Percentiles rank a stretch among this genome's conserved stretches.
These are phyloP conservation scores for Clarias gariepinus DNA, from an alignment of 2,113 vertebrate genomes.

Conservation along the genomic window DNA sequence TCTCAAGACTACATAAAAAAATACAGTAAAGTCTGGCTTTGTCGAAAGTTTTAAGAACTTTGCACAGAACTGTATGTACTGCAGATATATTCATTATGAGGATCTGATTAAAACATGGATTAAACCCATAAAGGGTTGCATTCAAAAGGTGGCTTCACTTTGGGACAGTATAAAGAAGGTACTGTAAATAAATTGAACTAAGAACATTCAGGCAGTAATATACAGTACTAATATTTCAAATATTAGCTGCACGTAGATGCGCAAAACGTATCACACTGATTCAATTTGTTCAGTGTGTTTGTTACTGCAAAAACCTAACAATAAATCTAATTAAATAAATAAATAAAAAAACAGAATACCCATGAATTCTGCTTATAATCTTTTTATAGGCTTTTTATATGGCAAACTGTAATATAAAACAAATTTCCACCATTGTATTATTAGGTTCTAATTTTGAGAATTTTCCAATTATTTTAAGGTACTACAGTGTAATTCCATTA, in stretches of 20 bases:
- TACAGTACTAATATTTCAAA: not conserved
- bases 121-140: too few relatives aligned
- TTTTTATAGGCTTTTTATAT: not conserved
- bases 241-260: not conserved
- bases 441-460: not conserved
- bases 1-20: too few relatives aligned
- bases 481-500: not conserved
- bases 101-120: not conserved
- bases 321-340: not conserved
- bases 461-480: not conserved
- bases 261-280: not conserved
- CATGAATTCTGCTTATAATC: not conserved
- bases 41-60: too few relatives aligned
- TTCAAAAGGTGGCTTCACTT: not conserved
- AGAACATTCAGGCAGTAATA: not conserved
- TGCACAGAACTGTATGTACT: not conserved
- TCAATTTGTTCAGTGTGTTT: not conserved
- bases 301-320: not conserved
- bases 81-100: too few relatives aligned
- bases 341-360: not conserved
- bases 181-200: not conserved
- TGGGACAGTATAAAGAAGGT: not conserved
- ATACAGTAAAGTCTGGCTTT: too few relatives aligned
- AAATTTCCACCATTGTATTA: not conserved
- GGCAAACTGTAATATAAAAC: not conserved